phyloP scores from a whole-genome alignment of 2,113 vertebrate species.

The Anser brachyrhynchus region DNA sequence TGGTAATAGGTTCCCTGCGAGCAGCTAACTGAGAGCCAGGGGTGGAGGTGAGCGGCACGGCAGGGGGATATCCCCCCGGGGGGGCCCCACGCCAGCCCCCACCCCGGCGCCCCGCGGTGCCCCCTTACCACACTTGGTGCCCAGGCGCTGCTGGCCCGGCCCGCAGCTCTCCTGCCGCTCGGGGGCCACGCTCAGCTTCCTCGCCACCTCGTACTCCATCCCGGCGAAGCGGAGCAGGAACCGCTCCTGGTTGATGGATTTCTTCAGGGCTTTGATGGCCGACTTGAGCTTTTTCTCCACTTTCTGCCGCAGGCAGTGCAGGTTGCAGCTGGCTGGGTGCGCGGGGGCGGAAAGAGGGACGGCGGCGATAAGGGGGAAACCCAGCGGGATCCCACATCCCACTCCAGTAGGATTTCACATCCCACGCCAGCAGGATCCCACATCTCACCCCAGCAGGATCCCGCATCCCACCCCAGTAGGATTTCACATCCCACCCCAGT shows the following conservation, averaged over 20 bases:
- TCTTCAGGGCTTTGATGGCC: slow-evolving; percentile 93
- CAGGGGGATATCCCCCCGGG: slow-evolving; percentile 1
- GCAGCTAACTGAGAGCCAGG: slow-evolving; percentile 95
- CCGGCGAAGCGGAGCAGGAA: slow-evolving; percentile 94
- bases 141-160: slow-evolving; percentile 87
- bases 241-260: slow-evolving; percentile 97
- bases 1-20: slow-evolving; percentile 94
- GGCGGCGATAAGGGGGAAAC: not conserved
- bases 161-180: slow-evolving; percentile 82
- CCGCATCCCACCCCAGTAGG: too few species aligned
- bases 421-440: too few species aligned
- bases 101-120: not conserved
- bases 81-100: not conserved
- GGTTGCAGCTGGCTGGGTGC: slow-evolving; percentile 86
- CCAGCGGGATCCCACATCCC: not conserved
- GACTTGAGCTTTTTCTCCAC: slow-evolving; percentile 94
- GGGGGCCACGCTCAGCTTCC: slow-evolving; percentile 80
- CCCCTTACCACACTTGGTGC: slow-evolving; percentile 92
- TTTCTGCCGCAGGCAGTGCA: slow-evolving; percentile 89
- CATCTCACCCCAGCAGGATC: not conserved
- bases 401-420: too few species aligned
- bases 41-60: slow-evolving; percentile 63
- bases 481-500: too few species aligned
- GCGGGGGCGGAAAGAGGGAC: not conserved
- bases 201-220: slow-evolving; percentile 93